phyloP scores from a whole-genome alignment of 1,140 invertebrate species.

The Oscheius sp. region DNA sequence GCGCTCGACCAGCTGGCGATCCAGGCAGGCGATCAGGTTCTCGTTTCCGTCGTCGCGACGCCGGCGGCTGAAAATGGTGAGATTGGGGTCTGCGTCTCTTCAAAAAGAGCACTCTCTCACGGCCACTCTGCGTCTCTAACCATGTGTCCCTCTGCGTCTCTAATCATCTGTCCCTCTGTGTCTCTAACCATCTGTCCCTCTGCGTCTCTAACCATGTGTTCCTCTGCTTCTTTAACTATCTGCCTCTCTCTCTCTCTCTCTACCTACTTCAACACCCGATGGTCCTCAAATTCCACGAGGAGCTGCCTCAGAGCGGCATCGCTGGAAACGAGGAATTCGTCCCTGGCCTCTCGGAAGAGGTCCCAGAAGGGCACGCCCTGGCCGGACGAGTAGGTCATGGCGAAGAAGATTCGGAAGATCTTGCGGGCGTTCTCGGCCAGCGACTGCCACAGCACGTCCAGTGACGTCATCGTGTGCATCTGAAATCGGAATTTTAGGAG shows the following conservation, averaged over 20 bases:
- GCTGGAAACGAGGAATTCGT: conserved; percentile 19
- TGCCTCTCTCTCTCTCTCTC: too few relatives aligned
- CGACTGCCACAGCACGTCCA: conserved; percentile 19
- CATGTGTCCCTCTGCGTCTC: too few relatives aligned
- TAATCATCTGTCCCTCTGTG: too few relatives aligned
- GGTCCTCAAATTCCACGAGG: conserved; percentile 26
- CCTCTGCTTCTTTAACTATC: too few relatives aligned
- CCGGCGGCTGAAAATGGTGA: neutral
- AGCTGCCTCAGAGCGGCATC: conserved; percentile 19
- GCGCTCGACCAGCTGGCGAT: neutral
- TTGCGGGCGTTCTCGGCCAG: conserved; percentile 15
- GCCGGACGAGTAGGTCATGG: neutral
- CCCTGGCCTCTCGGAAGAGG: conserved; percentile 16
- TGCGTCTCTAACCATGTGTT: too few relatives aligned
- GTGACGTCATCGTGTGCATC: conserved; percentile 12
- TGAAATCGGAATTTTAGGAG: too few relatives aligned
- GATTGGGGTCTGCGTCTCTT: too few relatives aligned
- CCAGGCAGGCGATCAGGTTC: neutral
- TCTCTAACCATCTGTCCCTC: too few relatives aligned
- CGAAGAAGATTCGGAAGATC: conserved; percentile 16
- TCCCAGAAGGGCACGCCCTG: conserved; percentile 23
- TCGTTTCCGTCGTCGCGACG: conserved; percentile 1
- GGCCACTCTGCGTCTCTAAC: too few relatives aligned
- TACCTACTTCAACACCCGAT: conserved; percentile 21
- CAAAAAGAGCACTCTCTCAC: too few relatives aligned